Conservation (phyloP, 2,888 invertebrate genomes). For the Hypolimnas misippus region DNA sequence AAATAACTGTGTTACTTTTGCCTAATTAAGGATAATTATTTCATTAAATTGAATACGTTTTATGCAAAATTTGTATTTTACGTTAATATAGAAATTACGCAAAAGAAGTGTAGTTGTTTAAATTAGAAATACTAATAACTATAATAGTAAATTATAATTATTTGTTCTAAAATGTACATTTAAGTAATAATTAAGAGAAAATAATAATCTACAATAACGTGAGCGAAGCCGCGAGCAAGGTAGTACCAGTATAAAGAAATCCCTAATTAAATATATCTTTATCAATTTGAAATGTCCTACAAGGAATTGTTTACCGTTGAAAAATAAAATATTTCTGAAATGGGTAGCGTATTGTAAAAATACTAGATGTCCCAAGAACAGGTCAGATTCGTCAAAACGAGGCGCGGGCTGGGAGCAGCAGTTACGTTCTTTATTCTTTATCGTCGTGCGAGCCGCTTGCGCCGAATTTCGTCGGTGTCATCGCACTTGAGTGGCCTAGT, state of each 20-base stretch:
- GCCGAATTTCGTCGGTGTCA: constrained; percentile 66
- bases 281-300: too few species aligned
- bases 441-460: constrained; percentile 43
- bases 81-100: too few species aligned
- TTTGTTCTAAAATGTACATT: too few species aligned
- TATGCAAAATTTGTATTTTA: too few species aligned
- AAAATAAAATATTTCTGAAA: background rate
- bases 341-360: constrained; percentile 16
- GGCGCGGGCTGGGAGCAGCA: constrained; percentile 15
- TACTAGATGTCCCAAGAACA: constrained; percentile 25
- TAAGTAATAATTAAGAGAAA: too few species aligned
- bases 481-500: constrained; percentile 70
- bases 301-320: background rate
- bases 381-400: constrained; percentile 13
- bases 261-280: too few species aligned
- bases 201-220: too few species aligned
- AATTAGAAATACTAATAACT: too few species aligned
- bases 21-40: background rate
- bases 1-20: background rate
- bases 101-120: too few species aligned
- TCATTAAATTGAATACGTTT: background rate
- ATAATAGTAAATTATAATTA: too few species aligned
- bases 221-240: too few species aligned
- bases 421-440: constrained; percentile 35
- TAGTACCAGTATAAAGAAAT: too few species aligned